A percentile compares a stretch with the other conserved stretches of the same genome.
phyloP scores from a whole-genome alignment of 2,113 vertebrate species.

The Dissostichus mawsoni region DNA sequence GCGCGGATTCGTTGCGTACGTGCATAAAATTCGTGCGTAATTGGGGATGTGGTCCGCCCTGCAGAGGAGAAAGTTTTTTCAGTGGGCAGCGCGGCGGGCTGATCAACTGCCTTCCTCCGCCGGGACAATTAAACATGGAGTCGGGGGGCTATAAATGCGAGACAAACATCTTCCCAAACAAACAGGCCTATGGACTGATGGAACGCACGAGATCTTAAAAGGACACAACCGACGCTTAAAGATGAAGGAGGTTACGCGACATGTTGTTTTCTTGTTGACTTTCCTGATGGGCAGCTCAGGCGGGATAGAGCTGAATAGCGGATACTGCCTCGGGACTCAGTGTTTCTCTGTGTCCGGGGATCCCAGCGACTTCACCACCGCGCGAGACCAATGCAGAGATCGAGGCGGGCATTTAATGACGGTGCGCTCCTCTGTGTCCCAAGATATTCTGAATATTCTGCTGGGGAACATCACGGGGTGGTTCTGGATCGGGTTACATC shows the following conservation, averaged over 20 bases:
- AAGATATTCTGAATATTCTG: conserved; percentile 40
- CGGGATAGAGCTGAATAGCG: conserved; percentile 18
- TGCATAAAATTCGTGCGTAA: conserved; percentile 62
- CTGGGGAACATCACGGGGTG: conserved; percentile 43
- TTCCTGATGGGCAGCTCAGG: conserved; percentile 18
- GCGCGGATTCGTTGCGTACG: conserved; percentile 12
- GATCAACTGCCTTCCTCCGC: conserved; percentile 70
- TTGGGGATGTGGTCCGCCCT: conserved; percentile 36
- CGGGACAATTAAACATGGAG: conserved; percentile 52
- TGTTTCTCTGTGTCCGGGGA: conserved; percentile 62
- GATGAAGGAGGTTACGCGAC: conserved; percentile 61
- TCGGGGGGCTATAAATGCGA: conserved; percentile 65
- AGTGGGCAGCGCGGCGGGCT: conserved; percentile 1
- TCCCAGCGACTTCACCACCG: conserved; percentile 36
- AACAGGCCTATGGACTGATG: not conserved
- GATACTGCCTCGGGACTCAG: conserved; percentile 58
- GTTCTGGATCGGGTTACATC: conserved; percentile 80
- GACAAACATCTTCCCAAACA: conserved; percentile 28
- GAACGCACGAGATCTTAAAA: not conserved
- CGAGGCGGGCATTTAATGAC: conserved; percentile 65
- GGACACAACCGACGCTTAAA: conserved; percentile 11
- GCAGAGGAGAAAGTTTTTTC: conserved; percentile 8
- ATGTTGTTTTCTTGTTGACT: conserved; percentile 47
- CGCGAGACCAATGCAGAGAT: conserved; percentile 42
- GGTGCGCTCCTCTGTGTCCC: conserved; percentile 45